Conservation (phyloP, 1,140 invertebrate genomes). For the Drosophila jambulina region DNA sequence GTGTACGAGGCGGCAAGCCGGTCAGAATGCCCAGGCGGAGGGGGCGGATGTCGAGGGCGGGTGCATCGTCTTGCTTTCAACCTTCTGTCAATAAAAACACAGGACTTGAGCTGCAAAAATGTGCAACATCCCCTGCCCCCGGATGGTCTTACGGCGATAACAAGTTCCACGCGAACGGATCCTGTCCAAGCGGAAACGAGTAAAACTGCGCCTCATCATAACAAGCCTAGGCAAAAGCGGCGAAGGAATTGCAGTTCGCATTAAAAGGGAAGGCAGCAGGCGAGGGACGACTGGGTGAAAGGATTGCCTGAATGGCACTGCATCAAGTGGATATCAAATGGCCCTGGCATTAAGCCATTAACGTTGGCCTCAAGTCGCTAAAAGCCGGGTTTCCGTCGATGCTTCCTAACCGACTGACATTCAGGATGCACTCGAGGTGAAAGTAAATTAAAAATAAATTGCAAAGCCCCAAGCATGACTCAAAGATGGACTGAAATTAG, state of each 20-base stretch:
- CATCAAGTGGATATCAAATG: slow-evolving; percentile 43
- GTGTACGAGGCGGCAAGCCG: slow-evolving; percentile 65
- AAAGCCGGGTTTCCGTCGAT: background rate
- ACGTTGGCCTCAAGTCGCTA: slow-evolving; percentile 21
- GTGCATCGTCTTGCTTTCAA: slow-evolving; percentile 26
- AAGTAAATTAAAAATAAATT: background rate
- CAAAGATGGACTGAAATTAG: background rate
- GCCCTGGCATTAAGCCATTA: slow-evolving; percentile 56
- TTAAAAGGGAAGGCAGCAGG: slow-evolving; percentile 34
- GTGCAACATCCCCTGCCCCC: slow-evolving; percentile 25
- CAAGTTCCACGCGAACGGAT: slow-evolving; percentile 73
- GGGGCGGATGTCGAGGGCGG: too few species aligned
- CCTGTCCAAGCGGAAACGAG: slow-evolving; percentile 68
- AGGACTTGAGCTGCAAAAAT: slow-evolving; percentile 46
- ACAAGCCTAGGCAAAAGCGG: slow-evolving; percentile 32
- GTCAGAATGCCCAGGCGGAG: background rate
- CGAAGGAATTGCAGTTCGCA: slow-evolving; percentile 46
- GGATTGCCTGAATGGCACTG: slow-evolving; percentile 12
- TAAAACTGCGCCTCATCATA: slow-evolving; percentile 52
- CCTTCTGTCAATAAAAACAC: slow-evolving; percentile 62
- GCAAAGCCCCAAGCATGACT: background rate
- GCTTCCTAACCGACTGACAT: background rate
- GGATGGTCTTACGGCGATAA: slow-evolving; percentile 40
- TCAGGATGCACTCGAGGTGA: background rate
- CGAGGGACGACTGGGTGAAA: background rate